Evolutionary conservation across 1,140 invertebrate species (phyloP).

Genomic region (Brachionus rubens): DNA sequence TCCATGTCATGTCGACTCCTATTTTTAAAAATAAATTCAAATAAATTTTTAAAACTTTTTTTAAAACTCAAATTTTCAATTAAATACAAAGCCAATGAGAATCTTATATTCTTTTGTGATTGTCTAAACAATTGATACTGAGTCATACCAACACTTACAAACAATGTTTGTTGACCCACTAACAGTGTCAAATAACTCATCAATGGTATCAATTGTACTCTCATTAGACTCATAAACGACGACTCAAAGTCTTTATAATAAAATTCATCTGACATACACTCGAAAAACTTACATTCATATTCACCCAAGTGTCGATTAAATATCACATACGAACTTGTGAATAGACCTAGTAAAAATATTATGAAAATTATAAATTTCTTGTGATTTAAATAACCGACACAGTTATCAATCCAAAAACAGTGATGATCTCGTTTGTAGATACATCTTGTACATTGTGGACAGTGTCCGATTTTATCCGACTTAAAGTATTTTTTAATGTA

Average conservation of each 20-base stretch:
- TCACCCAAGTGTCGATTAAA: not conserved
- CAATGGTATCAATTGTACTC: conserved; percentile 25
- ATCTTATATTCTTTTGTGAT: conserved; percentile 34
- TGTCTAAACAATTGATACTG: conserved; percentile 20
- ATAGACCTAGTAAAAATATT: not conserved
- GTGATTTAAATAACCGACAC: conserved; percentile 43
- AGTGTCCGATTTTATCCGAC: not conserved
- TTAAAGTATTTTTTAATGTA: not conserved
- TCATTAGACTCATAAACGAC: conserved; percentile 13
- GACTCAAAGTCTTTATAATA: conserved; percentile 24
- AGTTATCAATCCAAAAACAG: conserved; percentile 46
- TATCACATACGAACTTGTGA: not conserved
- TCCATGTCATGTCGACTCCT: not conserved
- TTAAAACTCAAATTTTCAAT: not conserved
- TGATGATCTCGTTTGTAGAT: conserved; percentile 41
- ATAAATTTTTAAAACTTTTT: conserved; percentile 9
- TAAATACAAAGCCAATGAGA: conserved; percentile 6
- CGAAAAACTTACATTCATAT: conserved; percentile 10
- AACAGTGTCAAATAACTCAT: conserved; percentile 1
- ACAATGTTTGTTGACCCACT: conserved; percentile 1
- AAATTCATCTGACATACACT: not conserved
- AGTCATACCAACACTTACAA: conserved; percentile 24
- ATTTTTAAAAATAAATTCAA: not conserved
- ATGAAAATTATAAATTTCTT: conserved; percentile 28
- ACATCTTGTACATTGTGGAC: conserved; percentile 19